Evolutionary conservation across 1,140 invertebrate species (phyloP).

Genomic region (Mya arenaria): DNA sequence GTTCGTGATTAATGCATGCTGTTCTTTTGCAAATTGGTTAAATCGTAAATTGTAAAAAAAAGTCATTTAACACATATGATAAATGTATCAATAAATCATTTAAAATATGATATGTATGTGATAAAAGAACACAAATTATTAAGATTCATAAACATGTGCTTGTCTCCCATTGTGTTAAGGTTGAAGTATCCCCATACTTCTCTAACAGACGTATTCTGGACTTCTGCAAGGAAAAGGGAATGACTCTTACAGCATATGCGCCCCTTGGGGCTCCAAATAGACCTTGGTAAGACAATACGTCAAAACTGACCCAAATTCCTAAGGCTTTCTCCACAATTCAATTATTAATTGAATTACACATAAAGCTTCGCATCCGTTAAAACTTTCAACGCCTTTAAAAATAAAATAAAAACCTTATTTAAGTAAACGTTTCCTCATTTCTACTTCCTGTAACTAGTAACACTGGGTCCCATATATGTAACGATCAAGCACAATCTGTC

Average conservation of each 20-base stretch:
- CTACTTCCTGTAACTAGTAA: no score
- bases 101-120: neutral
- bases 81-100: neutral
- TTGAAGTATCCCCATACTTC: constrained; percentile 53
- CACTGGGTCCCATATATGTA: no score
- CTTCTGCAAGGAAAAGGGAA: constrained; percentile 36
- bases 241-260: constrained; percentile 50
- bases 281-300: constrained; percentile 43
- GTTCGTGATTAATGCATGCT: no score
- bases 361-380: neutral
- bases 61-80: neutral
- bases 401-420: neutral
- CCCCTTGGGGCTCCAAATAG: constrained; percentile 44
- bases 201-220: constrained; percentile 35
- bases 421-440: neutral
- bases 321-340: neutral
- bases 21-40: neutral
- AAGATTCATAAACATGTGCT: no score
- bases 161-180: no score
- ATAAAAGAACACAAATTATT: no score
- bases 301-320: neutral
- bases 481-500: no score
- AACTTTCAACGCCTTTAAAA: neutral
- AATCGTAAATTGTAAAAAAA: neutral
- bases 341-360: no score